Evolutionary conservation across 2,888 invertebrate genomes (phyloP), one percentile per base, ranked within the genome.

Genomic region (Xestia c-nigrum): DNA sequence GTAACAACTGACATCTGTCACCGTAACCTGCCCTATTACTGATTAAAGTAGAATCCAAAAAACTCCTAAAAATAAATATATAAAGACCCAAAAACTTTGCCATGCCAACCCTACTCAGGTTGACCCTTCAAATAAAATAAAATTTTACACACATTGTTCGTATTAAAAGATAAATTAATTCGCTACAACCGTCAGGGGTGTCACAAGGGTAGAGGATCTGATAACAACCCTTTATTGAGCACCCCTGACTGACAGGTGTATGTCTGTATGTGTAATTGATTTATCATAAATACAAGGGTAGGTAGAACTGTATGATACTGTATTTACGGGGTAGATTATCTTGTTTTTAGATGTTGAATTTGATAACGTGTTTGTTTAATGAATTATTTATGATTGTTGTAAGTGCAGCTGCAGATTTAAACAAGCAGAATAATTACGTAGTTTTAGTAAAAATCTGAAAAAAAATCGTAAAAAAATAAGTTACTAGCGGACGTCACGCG

Each of bases 101-200:
- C 31, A 14, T 57, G 1, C 21, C 88, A 80, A 72, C 88, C 87
- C 87, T 86, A 74, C 52, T 4, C 0, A 47, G 19, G 10, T 9
- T 78, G 46, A 84, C 88, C 87, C 87, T 78, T 67, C 59, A 78
- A 86, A 86, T 86, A 40, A 77, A 84, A 88, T 88, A 87, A 88
- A 87, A 87, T 80, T 71, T 83, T 78, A 86, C 76, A 80, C 83
- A 68, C 79, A 76, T 76, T 6, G 64, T 64, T 19, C 76, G 70
- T 71, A 83, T 86, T 85, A 88, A 83, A 88, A 88, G 87, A 87
- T 85, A 88, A 80, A 87, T 87, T 88, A 86, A 87, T 87, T 88
- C 79, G 76, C 78, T 71, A 83, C 87, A 83, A 76, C 70, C 70
- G 75, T 78, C 69, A 74, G 74, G 84, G 80, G 85, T 78, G 68